Percentiles rank a stretch among this genome's conserved stretches.
These are phyloP conservation scores for Agrotis segetum DNA, from an alignment of 2,888 invertebrate genomes.

Conservation along the genomic window DNA sequence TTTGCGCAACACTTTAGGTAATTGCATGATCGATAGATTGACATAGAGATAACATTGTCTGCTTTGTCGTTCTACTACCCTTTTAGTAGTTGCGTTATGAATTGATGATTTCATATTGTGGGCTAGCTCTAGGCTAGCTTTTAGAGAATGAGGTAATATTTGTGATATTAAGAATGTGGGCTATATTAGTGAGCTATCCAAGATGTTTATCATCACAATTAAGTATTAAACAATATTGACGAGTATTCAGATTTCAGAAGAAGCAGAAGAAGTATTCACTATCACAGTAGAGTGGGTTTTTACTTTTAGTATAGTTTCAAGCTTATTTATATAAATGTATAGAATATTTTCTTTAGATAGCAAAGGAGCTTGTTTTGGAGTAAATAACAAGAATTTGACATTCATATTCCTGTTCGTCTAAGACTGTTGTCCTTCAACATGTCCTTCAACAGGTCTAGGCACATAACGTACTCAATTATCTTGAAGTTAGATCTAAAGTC, in stretches of 20 bases:
- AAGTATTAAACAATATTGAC: not conserved
- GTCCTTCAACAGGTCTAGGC: slow-evolving; percentile 51
- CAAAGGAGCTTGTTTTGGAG: slow-evolving; percentile 2
- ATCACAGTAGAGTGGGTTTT: not conserved
- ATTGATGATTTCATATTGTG: slow-evolving; percentile 44
- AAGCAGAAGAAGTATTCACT: not conserved
- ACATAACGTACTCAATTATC: slow-evolving; percentile 66
- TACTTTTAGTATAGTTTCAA: not conserved
- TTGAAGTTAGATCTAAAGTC: slow-evolving; percentile 72
- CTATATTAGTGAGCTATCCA: too few relatives aligned
- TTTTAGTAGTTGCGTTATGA: slow-evolving; percentile 60
- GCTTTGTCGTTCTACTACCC: slow-evolving; percentile 70
- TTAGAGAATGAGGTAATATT: not conserved
- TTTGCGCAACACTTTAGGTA: slow-evolving; percentile 79
- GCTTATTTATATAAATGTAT: slow-evolving; percentile 6
- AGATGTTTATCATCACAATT: not conserved
- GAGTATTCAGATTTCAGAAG: not conserved
- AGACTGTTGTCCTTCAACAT: slow-evolving; percentile 58
- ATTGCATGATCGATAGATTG: slow-evolving; percentile 83
- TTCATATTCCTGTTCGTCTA: slow-evolving; percentile 32
- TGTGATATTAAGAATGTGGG: not conserved
- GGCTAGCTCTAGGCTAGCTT: slow-evolving; percentile 11
- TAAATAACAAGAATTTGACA: not conserved
- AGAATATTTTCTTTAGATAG: not conserved
- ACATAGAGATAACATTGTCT: slow-evolving; percentile 81